Base-by-base conservation (phyloP, 2,797 vertebrate species). In the Tauraco hartlaubi region DNA sequence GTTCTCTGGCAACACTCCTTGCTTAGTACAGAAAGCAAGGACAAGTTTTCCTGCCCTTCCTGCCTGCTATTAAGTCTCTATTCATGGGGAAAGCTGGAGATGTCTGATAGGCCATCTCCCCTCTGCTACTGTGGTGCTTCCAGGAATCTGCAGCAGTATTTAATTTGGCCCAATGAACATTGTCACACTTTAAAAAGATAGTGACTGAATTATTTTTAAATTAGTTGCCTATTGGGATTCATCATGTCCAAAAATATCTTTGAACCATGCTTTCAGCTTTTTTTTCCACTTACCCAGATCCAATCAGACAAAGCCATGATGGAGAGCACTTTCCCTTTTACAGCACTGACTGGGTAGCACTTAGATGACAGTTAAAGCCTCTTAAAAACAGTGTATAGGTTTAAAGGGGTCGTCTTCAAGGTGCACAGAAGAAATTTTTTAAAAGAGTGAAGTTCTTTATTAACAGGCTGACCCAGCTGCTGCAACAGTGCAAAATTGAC, bases 401-500 rank as follows among this genome's bases (percentile, higher is more conserved):
- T 88, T 78, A 84, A 61, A 77, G 22, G 33, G 29, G 48, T 19
- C 4, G 3, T 72, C 66, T 88, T 91, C 51, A 88, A 94, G 79
- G 55, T 81, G 75, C 91, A 49, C 14, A 33, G 51, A 75, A 62
- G 74, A 78, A 67, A 23, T 68, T 31, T 79, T 72, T 39, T 2
- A 31, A 28, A 39, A 62, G 31, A 94, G 31, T 59, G 19, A 62
- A 86, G 14, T 74, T 86, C 62, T 88, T 82, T 92, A 61, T 91
- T 81, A 69, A 78, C 69, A 63, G 73, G 26, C 76, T 93, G 80
- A 92, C 83, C 85, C 80, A 69, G 63, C 66, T 86, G 90, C 85
- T 94, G 90, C 62, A 39, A 15, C 12, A 88, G 88, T 76, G 55
- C 49, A 90, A 62, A 91, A 87, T 7, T 86, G 88, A 94, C 85